Base-by-base conservation (phyloP, 2,888 invertebrate species). In the Parnassius glacialis region DNA sequence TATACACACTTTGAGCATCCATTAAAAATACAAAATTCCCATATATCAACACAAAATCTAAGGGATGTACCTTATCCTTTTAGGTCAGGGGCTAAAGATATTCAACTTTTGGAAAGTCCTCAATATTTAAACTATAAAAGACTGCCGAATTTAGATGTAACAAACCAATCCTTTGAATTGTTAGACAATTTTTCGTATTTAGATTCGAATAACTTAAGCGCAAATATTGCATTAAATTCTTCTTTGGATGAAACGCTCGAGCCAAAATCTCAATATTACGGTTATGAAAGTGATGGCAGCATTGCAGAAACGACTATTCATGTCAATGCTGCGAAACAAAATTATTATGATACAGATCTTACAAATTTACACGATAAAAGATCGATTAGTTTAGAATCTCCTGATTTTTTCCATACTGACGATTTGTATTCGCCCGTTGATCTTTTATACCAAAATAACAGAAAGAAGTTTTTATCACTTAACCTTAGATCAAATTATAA, bases 201-300 rank as follows among this genome's bases (percentile, higher is more conserved):
- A 25, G 56, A 61, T 11, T 56, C 51, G 43, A 53, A 64, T 20
- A 50, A 54, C 25, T 20, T 11, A 3, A 43, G 25, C 43, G 34
- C 53, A 44, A 56, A 44, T 47, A 48, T 52, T 56, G 54, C 41
- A 45, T 44, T 52, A 52, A 53, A 61, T 47, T 55, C 55, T 43
- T 16, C 34, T 42, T 16, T 50, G 10, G 58, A 62, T 25, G 54
- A 50, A 3, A 54, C 53, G 2, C 55, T 64, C 45, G 76, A 74
- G 52, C 66, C 57, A 12, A 52, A 61, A 43, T 71, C 74, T 48
- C 81, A 89, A 66, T 92, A 91, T 74, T 92, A 92, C 69, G 90
- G 92, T n/a, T 92, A 93, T 71, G 92, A 92, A 48, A 92, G 92
- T 66, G 91, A 92, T 62, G 83, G 86, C 45, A 92, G 92, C 69